Evolutionary conservation across 1,140 invertebrate genomes (phyloP).

Genomic region (Aricia agestis): DNA sequence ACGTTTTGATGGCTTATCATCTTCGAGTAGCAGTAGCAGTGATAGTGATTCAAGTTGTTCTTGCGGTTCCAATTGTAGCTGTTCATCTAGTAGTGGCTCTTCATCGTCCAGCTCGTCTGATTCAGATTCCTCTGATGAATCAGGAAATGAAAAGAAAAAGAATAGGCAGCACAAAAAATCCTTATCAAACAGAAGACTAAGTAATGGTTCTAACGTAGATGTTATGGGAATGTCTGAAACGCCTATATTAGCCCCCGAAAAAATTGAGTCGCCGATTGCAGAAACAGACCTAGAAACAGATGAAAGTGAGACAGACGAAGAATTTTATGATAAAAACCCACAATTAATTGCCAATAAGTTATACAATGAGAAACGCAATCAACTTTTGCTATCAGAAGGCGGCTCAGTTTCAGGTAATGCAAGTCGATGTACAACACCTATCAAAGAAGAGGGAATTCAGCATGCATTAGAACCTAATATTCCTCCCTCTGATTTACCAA

Average conservation of each 20-base stretch:
- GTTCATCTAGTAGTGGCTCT: constrained; percentile 82
- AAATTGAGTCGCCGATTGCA: constrained; percentile 76
- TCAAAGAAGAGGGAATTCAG: constrained; percentile 52
- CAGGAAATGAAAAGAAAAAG: constrained; percentile 63
- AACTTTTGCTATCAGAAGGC: constrained; percentile 79
- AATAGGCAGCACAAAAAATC: constrained; percentile 50
- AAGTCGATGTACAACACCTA: constrained; percentile 78
- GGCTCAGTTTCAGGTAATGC: constrained; percentile 77
- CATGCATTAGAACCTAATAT: constrained; percentile 28
- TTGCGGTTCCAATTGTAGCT: constrained; percentile 88
- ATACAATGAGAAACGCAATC: constrained; percentile 84
- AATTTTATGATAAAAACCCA: constrained; percentile 90
- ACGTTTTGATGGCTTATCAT: constrained; percentile 68
- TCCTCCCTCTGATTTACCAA: background rate
- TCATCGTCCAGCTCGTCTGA: constrained; percentile 83
- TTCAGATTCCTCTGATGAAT: constrained; percentile 70
- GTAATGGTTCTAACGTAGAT: constrained; percentile 73
- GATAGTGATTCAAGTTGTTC: constrained; percentile 86
- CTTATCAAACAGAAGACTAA: constrained; percentile 60
- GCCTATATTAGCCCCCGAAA: constrained; percentile 60
- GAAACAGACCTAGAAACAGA: constrained; percentile 90
- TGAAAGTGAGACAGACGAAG: constrained; percentile 89
- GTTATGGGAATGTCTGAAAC: constrained; percentile 73
- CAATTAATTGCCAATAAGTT: constrained; percentile 83
- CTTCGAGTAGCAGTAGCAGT: constrained; percentile 83